A percentile compares a stretch with the other conserved stretches of the same genome.
Conservation (phyloP, 2,113 vertebrate genomes). For the Salvelinus namaycush region DNA sequence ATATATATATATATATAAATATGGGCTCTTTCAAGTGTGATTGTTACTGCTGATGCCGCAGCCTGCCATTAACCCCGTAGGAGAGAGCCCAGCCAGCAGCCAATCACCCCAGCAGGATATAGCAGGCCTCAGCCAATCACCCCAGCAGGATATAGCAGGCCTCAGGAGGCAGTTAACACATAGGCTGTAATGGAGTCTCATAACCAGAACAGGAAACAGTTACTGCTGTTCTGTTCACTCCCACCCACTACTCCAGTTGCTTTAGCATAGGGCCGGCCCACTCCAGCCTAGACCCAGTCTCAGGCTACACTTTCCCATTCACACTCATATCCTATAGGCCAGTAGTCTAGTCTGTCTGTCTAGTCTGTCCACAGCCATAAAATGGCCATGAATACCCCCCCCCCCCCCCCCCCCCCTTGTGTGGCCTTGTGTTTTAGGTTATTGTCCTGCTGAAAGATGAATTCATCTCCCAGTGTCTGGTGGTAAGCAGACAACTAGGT, state of each 20-base stretch:
- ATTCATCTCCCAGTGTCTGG: too few relatives aligned
- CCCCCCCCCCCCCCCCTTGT: too few relatives aligned
- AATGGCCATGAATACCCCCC: conserved; percentile 50
- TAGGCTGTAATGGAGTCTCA: conserved; percentile 63
- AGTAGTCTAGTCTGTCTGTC: conserved; percentile 18
- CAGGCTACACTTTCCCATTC: conserved; percentile 60
- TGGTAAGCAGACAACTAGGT: too few relatives aligned
- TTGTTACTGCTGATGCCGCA: too few relatives aligned
- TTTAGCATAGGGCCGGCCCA: not conserved
- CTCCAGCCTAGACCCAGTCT: conserved; percentile 28
- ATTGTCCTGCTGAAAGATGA: too few relatives aligned
- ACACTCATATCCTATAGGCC: conserved; percentile 47
- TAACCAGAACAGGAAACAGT: conserved; percentile 64
- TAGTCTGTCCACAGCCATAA: conserved; percentile 55
- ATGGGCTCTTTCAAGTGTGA: too few relatives aligned
- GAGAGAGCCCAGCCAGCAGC: too few relatives aligned
- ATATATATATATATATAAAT: too few relatives aligned
- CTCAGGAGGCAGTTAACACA: conserved; percentile 60
- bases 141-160: conserved; percentile 17
- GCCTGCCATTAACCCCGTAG: too few relatives aligned
- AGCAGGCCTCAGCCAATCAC: conserved; percentile 21
- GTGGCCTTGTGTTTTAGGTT: too few relatives aligned
- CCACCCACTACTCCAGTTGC: conserved; percentile 25
- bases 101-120: not conserved
- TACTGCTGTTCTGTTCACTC: conserved; percentile 32